Conservation (phyloP, 2,113 vertebrate genomes). For the Ophthalmolycus amberensis region DNA sequence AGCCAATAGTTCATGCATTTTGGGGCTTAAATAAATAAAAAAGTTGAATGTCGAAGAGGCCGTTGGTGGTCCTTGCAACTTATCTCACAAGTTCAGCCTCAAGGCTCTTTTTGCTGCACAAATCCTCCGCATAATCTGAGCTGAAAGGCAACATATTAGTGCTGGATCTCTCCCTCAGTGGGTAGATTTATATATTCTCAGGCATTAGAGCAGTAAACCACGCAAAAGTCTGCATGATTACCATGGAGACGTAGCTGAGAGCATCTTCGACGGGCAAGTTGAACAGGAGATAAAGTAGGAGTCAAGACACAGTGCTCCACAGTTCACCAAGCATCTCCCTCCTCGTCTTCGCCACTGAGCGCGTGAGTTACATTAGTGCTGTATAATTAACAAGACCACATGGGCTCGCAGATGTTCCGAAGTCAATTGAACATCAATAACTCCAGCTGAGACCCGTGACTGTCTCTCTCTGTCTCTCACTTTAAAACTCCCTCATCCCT, state of each 20-base stretch:
- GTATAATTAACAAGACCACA: conserved; percentile 72
- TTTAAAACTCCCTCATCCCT: background rate
- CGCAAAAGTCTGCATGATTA: conserved; percentile 41
- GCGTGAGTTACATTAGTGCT: conserved; percentile 61
- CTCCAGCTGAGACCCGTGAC: conserved; percentile 65
- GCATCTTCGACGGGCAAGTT: conserved; percentile 15
- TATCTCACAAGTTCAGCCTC: conserved; percentile 1
- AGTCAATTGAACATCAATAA: conserved; percentile 78
- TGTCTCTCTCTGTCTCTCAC: conserved; percentile 10
- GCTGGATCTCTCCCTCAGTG: conserved; percentile 22
- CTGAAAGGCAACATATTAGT: conserved; percentile 30
- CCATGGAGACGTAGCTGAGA: conserved; percentile 43
- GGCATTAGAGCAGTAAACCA: conserved; percentile 24
- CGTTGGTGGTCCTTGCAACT: conserved; percentile 4
- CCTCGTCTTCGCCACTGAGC: conserved; percentile 43
- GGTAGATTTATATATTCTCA: conserved; percentile 39
- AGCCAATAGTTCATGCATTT: background rate
- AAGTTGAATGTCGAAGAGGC: background rate
- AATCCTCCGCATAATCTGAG: conserved; percentile 20
- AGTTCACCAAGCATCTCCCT: conserved; percentile 41
- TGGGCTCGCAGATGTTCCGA: conserved; percentile 71
- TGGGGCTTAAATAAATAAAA: background rate
- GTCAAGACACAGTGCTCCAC: conserved; percentile 33
- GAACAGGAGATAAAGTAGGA: conserved; percentile 41
- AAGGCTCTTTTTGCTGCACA: conserved; percentile 3